Base-by-base conservation (phyloP, 2,888 invertebrate genomes). In the Limenitis camilla region DNA sequence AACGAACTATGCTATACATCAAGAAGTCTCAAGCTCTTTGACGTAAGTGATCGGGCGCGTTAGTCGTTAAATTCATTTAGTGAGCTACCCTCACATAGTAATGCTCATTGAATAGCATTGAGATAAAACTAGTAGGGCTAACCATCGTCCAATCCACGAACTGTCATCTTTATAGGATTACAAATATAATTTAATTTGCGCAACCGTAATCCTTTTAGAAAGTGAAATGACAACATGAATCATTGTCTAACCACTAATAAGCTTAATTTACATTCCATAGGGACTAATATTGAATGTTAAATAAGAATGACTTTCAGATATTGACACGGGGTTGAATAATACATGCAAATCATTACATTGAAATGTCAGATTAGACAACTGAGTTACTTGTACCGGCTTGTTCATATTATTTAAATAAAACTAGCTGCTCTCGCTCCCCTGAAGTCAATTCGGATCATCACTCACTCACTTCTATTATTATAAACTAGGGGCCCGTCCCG, bases 271-370 rank as follows among this genome's bases (percentile, higher is more conserved):
- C 27, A 40, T 28, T n/a, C 8, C 29, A 29, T 52, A 55, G 53
- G 42, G 40, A 30, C 39, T 43, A 48, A 52, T 32, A 10, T 19
- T 11, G 40, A 40, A 47, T 40, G n/a, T 19, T 19, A 32, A n/a
- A n/a, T 39, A 39, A 2, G 10, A 39, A 45, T 50, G 39, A 39
- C 33, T 29, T 32, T 10, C 29, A 35, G 31, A 6, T 33, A 7
- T 44, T n/a, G 35, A 39, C 29, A 39, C 40, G 11, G 33, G 32
- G 41, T 55, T 62, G 60, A 52, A 55, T 61, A 60, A 61, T 59
- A 45, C 59, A 61, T 61, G 62, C 61, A 64, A 60, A 61, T 55
- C 28, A 42, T 47, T 54, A 52, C 55, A 57, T 59, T 56, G 59
- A 60, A 58, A 53, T 53, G 58, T 61, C 61, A 43, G 44, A 49